Base-by-base conservation (phyloP, 2,888 invertebrate genomes). In the Eumacrocentrus americanus region DNA sequence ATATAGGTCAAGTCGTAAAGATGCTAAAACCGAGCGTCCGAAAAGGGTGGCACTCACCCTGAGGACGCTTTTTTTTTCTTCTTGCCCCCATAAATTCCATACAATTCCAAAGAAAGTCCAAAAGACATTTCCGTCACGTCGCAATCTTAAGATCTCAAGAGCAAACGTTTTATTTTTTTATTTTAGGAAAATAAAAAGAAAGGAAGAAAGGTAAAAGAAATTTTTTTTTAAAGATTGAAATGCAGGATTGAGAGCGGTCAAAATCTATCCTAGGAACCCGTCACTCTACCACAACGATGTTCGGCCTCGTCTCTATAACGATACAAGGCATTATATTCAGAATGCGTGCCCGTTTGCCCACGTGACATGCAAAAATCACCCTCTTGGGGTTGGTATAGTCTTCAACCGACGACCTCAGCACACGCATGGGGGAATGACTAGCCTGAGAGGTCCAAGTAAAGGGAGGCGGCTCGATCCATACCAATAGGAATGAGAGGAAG, bases 331-430 rank as follows among this genome's bases (percentile, higher is more conserved):
- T 29, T 29, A 29, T 67, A 75, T 77, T 76, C 73, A 76, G 64
- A 69, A 61, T 12, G 46, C 66, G 70, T 66, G 74, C 74, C 75
- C 75, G 78, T 78, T 79, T 77, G 77, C 70, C 72, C 78, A 77
- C 76, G 78, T 79, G 78, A 79, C 75, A 78, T 75, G 78, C 78
- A 78, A 77, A 78, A 79, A 73, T 78, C 72, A 74, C 76, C 76
- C 76, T 35, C 44, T 51, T 46, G 48, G 51, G 52, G 57, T 47
- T 20, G 47, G 51, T 61, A 55, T 37, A 54, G 55, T 62, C 60
- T 64, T 48, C 35, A 52, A 34, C 58, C 52, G 58, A 64, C 69
- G 70, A 72, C 74, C 40, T 50, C 14, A 18, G n/a, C 25, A 22
- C 16, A 58, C 18, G 9, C 55, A 38, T 46, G 48, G 46, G 55